phyloP scores from a whole-genome alignment of 2,113 vertebrate species.

The Colius striatus region DNA sequence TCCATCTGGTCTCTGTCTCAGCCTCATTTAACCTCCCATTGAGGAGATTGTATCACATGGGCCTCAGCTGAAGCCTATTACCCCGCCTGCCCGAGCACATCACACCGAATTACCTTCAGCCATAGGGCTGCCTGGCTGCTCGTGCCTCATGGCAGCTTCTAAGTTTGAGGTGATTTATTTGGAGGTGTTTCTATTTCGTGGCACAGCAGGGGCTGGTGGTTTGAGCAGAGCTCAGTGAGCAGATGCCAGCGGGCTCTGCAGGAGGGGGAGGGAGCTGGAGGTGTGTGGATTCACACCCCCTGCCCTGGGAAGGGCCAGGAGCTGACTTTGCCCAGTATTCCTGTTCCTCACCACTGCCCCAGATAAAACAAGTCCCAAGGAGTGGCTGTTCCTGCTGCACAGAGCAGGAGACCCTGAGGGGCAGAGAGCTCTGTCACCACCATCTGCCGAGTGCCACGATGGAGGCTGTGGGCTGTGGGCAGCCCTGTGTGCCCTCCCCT shows the following conservation, averaged over 20 bases:
- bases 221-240: not conserved
- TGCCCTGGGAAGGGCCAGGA: accelerated
- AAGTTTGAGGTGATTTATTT: slow-evolving; percentile 56
- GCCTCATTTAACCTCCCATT: slow-evolving; percentile 55
- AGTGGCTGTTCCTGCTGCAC: not conserved
- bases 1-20: slow-evolving; percentile 73
- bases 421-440: accelerated
- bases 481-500: accelerated
- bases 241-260: accelerated
- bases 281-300: not conserved
- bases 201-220: not conserved
- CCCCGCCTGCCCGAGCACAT: slow-evolving; percentile 69
- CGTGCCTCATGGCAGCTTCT: slow-evolving; percentile 45
- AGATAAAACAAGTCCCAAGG: accelerated
- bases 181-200: not conserved
- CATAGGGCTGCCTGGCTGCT: slow-evolving; percentile 26
- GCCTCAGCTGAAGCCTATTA: slow-evolving; percentile 65
- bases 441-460: accelerated
- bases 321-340: not conserved
- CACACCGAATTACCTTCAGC: slow-evolving; percentile 66
- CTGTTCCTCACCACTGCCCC: not conserved
- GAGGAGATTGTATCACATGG: slow-evolving; percentile 60
- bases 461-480: accelerated
- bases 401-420: accelerated
- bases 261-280: not conserved